phyloP scores from a whole-genome alignment of 2,113 vertebrate genomes.

The Rhagologus leucostigma region DNA sequence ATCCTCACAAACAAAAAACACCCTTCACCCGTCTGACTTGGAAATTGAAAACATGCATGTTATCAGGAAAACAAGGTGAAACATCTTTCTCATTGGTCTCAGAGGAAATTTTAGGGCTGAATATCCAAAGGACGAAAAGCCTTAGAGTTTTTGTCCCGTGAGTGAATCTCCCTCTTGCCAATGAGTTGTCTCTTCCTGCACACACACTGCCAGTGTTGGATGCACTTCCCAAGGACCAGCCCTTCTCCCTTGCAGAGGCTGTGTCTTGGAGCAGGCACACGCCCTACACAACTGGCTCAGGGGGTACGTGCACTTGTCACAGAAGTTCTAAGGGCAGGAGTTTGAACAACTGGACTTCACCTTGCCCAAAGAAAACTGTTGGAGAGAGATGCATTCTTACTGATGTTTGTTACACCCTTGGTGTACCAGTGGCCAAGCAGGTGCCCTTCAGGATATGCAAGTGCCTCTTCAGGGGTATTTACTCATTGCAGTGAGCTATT shows the following conservation, averaged over 20 bases:
- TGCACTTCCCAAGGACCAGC: neutral
- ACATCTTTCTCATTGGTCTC: rapidly evolving
- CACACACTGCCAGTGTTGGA: rapidly evolving
- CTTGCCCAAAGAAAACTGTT: neutral
- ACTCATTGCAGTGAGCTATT: neutral
- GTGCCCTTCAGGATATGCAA: neutral
- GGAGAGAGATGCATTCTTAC: neutral
- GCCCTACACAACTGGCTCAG: neutral
- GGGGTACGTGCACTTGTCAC: rapidly evolving
- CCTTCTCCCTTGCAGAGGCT: neutral
- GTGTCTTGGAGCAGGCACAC: neutral
- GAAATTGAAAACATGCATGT: neutral
- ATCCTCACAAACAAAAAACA: neutral
- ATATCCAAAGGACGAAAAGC: neutral
- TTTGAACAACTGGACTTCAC: neutral
- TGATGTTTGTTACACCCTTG: neutral
- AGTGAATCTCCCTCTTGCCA: neutral
- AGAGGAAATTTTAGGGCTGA: neutral
- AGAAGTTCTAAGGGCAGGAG: neutral
- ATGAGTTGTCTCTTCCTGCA: neutral
- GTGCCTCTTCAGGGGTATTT: neutral
- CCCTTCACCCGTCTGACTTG: neutral
- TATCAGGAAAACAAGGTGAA: neutral
- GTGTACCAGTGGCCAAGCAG: too few relatives aligned
- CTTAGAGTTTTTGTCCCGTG: neutral